Evolutionary conservation across 2,888 invertebrate species (phyloP), one percentile per base, ranked within the genome.

Genomic region (Ormyrus pomaceus): DNA sequence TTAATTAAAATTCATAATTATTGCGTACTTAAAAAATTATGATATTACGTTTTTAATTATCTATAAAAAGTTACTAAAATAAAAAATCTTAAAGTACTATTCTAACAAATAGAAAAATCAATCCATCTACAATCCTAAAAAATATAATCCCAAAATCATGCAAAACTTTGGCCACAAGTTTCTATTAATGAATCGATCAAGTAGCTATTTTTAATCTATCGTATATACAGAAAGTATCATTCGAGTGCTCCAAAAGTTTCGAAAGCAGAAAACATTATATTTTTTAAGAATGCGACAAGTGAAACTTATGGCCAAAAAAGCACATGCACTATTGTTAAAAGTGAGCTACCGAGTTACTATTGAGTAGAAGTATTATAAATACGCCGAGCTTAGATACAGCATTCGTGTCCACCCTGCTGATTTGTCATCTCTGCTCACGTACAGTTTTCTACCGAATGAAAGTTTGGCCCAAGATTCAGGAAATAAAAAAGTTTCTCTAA

Each of bases 271-370:
- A 56, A 56, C 5, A 51, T 72, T 11, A 59, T 19, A 50, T 0
- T 55, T 55, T 51, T 46, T 5, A 48, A 58, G 58, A 7, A 34
- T 53, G 10, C 10, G n/a, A 56, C n/a, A 56, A 11, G 8, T 62
- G 82, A 88, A 88, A 88, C 87, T 88, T 86, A 86, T 85, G 86
- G 83, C 82, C 81, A 81, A 82, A 77, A 86, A 88, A 89, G 89
- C 89, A 84, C 89, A 88, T 90, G 90, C 90, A 89, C 89, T 90
- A 90, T 89, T 90, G 90, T 90, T 90, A 90, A 90, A 90, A 90
- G 90, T 90, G 90, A 90, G 90, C 89, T 90, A 90, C 89, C 86
- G 87, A 89, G 82, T 87, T 87, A 87, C 86, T 89, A 89, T 88
- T 83, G 83, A 88, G 84, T 88, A 89, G 87, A 89, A 89, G 85